Conservation (phyloP, 1,140 invertebrate species). For the Dermatophagoides farinae region DNA sequence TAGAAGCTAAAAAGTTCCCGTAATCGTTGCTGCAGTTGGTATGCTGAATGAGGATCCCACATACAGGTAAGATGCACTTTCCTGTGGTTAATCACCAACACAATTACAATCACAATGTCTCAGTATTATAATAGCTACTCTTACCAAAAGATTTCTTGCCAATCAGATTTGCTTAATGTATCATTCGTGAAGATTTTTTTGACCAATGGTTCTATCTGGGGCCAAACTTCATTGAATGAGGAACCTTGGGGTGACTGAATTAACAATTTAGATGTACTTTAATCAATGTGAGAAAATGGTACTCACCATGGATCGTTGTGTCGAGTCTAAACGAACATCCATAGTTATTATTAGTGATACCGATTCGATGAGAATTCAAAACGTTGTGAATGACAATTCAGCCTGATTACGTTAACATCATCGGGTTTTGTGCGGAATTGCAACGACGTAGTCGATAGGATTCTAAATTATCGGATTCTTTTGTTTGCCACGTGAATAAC, state of each 20-base stretch:
- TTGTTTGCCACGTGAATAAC: no score
- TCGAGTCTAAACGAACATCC: no score
- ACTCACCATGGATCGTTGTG: no score
- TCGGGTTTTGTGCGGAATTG: no score
- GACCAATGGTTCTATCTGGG: slow-evolving; percentile 73
- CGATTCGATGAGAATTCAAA: no score
- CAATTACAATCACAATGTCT: not conserved
- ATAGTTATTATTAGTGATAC: no score
- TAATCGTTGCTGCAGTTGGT: slow-evolving; percentile 63
- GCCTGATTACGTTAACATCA: no score
- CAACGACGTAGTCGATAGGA: no score
- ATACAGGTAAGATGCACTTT: slow-evolving; percentile 76
- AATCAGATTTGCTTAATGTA: slow-evolving; percentile 62
- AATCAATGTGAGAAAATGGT: no score
- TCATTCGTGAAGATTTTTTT: slow-evolving; percentile 79
- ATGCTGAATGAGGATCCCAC: slow-evolving; percentile 76
- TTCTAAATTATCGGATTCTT: no score
- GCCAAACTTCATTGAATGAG: slow-evolving; percentile 83
- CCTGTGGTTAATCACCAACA: slow-evolving; percentile 21
- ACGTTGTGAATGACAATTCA: no score
- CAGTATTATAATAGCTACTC: slow-evolving; percentile 7
- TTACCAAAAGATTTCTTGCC: slow-evolving; percentile 87
- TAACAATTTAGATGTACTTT: no score
- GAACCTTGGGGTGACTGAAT: not conserved
- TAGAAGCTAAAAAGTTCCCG: slow-evolving; percentile 84